Conservation (phyloP, 2,113 vertebrate species). For the Rhynchomys soricoides region DNA sequence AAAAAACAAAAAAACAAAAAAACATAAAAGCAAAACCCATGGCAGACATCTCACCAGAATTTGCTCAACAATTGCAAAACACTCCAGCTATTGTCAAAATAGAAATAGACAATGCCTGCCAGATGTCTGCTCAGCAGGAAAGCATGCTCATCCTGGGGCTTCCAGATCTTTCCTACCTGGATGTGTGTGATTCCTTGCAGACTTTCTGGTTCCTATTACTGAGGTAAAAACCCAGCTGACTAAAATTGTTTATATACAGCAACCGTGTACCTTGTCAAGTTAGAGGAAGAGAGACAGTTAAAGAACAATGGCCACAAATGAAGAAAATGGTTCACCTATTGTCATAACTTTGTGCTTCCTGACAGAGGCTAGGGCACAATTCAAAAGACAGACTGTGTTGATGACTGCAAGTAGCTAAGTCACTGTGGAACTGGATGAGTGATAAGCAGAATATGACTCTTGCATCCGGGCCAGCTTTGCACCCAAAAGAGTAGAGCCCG, state of each 20-base stretch:
- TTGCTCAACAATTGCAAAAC: background rate
- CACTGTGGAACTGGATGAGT: background rate
- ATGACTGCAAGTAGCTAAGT: background rate
- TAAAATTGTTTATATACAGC: background rate
- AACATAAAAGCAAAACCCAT: background rate
- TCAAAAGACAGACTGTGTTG: background rate
- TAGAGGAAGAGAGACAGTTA: background rate
- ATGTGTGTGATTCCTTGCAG: accelerated
- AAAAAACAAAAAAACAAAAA: background rate
- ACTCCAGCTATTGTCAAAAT: background rate
- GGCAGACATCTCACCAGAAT: background rate
- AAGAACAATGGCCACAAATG: background rate
- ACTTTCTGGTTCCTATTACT: background rate
- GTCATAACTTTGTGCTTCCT: background rate
- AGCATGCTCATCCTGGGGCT: background rate
- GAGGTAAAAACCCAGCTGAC: background rate
- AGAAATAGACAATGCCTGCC: background rate
- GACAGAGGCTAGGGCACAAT: background rate
- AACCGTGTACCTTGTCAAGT: background rate
- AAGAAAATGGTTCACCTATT: background rate
- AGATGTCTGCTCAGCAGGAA: background rate
- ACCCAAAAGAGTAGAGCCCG: background rate
- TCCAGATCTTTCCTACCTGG: background rate
- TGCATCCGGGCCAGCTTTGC: background rate
- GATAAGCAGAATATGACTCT: background rate